Conservation (phyloP, 2,797 vertebrate genomes). For the Gephyroberyx darwinii region DNA sequence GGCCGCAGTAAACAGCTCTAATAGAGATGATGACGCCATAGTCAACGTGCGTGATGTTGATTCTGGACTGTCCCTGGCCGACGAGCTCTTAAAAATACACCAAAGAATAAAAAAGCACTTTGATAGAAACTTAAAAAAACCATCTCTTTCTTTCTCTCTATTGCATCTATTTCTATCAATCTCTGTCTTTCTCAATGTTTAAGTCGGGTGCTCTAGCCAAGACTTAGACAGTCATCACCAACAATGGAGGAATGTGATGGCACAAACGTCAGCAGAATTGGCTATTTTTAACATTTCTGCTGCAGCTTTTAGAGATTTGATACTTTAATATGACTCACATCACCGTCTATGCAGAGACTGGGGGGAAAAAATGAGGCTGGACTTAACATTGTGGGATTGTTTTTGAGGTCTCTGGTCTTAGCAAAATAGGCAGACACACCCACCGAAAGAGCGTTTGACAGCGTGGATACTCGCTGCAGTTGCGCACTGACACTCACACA, state of each 20-base stretch:
- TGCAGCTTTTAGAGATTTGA: slow-evolving; percentile 35
- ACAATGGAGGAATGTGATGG: slow-evolving; percentile 22
- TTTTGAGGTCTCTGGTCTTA: slow-evolving; percentile 9
- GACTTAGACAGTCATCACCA: slow-evolving; percentile 17
- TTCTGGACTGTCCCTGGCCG: neutral
- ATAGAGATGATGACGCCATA: neutral
- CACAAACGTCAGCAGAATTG: slow-evolving; percentile 26
- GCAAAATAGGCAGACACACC: neutral
- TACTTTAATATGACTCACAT: slow-evolving; percentile 38
- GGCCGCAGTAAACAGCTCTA: neutral
- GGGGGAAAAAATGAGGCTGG: neutral
- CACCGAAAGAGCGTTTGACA: neutral
- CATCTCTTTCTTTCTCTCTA: neutral
- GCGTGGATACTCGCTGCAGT: neutral
- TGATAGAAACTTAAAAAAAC: neutral
- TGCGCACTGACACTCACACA: no score
- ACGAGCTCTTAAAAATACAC: slow-evolving; percentile 1
- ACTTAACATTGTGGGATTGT: slow-evolving; percentile 18
- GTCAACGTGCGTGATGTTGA: neutral
- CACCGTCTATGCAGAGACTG: neutral
- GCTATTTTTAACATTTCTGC: slow-evolving; percentile 22
- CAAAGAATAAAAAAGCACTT: neutral
- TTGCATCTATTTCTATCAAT: neutral
- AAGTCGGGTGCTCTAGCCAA: slow-evolving; percentile 10
- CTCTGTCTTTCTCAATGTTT: neutral